Evolutionary conservation across 2,113 vertebrate species (phyloP).

Genomic region (Scomber colias): DNA sequence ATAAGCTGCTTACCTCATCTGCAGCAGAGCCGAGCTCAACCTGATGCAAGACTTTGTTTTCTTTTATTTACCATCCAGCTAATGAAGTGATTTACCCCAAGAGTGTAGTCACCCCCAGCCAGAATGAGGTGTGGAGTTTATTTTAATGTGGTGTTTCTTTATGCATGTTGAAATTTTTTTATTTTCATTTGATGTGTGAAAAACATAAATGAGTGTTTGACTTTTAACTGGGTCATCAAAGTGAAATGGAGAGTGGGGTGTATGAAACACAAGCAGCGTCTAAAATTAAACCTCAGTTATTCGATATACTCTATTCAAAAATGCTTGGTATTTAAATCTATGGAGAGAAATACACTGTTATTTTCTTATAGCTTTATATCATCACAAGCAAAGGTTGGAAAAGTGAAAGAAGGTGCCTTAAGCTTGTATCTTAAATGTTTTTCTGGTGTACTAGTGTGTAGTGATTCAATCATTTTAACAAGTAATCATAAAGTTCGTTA

Average conservation of each 20-base stretch:
- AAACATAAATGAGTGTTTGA: neutral
- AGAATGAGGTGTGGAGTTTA: neutral
- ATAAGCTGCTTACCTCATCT: conserved; percentile 62
- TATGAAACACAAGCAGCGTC: neutral
- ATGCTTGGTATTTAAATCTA: neutral
- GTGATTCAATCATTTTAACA: no score
- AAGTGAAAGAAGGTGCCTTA: no score
- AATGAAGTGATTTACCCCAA: conserved; percentile 56
- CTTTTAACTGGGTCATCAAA: neutral
- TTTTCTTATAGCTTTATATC: neutral
- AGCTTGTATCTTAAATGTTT: no score
- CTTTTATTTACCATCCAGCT: conserved; percentile 47
- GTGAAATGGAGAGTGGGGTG: neutral
- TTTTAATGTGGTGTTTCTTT: conserved; percentile 15
- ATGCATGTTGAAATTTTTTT: neutral
- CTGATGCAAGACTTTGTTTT: conserved; percentile 45
- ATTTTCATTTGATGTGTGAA: neutral
- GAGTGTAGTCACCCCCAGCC: conserved; percentile 33
- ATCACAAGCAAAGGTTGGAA: no score
- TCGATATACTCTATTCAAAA: no score
- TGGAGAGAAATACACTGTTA: neutral
- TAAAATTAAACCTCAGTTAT: neutral
- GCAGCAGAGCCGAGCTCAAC: conserved; percentile 39
- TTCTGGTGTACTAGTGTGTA: no score
- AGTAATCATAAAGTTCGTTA: no score